Evolutionary conservation across 2,888 invertebrate genomes (phyloP).

Genomic region (Pheosia tremula): DNA sequence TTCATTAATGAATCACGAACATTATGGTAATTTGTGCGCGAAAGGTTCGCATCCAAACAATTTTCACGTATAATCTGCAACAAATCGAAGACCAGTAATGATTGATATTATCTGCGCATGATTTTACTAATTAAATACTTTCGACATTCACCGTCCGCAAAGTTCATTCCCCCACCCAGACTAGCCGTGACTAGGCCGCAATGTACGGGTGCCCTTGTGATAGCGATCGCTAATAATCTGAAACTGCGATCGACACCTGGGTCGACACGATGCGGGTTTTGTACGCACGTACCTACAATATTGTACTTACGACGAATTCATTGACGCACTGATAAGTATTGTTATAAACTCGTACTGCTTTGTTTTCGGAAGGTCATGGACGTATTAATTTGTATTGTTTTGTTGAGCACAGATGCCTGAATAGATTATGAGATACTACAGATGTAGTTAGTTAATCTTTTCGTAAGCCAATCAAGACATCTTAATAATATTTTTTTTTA

Average conservation of each 20-base stretch:
- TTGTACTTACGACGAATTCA: constrained; percentile 42
- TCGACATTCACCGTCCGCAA: constrained; percentile 36
- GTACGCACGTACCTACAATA: constrained; percentile 36
- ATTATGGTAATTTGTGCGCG: constrained; percentile 2
- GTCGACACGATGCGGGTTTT: constrained; percentile 69
- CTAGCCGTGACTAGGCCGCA: constrained; percentile 49
- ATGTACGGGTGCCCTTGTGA: constrained; percentile 75
- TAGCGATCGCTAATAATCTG: constrained; percentile 71
- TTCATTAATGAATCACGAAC: constrained; percentile 25
- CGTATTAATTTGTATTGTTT: constrained; percentile 37
- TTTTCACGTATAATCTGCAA: constrained; percentile 8
- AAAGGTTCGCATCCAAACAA: not conserved
- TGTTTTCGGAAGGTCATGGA: constrained; percentile 46
- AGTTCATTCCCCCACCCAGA: constrained; percentile 52
- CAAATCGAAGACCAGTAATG: constrained; percentile 16
- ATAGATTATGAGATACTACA: constrained; percentile 11
- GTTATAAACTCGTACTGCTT: constrained; percentile 33
- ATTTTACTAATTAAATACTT: constrained; percentile 47
- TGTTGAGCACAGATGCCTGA: constrained; percentile 22
- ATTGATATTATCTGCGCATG: constrained; percentile 6
- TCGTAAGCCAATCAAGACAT: not conserved
- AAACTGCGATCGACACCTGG: constrained; percentile 76
- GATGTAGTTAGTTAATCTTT: not conserved
- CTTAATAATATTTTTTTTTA: no score
- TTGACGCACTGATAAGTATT: constrained; percentile 33